Base-by-base conservation (phyloP, 2,113 vertebrate species). In the Platanista minor region DNA sequence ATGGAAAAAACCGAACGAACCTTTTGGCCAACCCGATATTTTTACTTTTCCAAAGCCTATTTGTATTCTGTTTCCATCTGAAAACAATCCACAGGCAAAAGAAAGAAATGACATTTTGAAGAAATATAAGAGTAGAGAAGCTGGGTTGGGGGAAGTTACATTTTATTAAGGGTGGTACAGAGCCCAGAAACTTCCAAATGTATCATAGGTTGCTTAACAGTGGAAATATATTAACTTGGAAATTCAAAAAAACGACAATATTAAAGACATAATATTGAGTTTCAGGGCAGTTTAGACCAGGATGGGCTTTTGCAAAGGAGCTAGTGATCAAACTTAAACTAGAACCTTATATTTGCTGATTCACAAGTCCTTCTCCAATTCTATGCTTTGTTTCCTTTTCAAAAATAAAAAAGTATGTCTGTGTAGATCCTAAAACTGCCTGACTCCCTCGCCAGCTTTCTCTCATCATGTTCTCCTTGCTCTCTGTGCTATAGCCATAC, bases 1-100 rank as follows among this genome's bases (percentile, higher is more conserved):
- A 8, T 21, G 20, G 54, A 7, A 57, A 57, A 57, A 57, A 57
- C 17, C 5, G 15, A 57, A 57, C 20, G 17, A 57, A 57, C 54
- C 18, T 57, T 57, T 57, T 57, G 54, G 54, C 54, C 20, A 57
- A 57, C 54, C 17, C 20, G 7, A 21, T 94, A 80, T 84, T 95
- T 96, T 96, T 92, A 81, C 87, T 98, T 87, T 96, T 98, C 91
- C 7, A 13, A 96, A 95, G 83, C 41, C 71, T 95, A 54, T 97
- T 97, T 94, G 71, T 97, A 96, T 83, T 97, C 87, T 96, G 59
- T 92, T 36, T 95, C 95, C 59, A 75, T 80, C 90, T 92, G 93
- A 96, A 94, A 94, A 86, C 69, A 80, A 46, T 83, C 54, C 46
- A 77, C 59, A 92, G 66, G 80, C 87, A 94, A 85, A 75, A 94